A percentile compares a stretch with the other conserved stretches of the same genome.
Conservation (phyloP, 2,797 vertebrate species). For the Brachyrhaphis roseni region DNA sequence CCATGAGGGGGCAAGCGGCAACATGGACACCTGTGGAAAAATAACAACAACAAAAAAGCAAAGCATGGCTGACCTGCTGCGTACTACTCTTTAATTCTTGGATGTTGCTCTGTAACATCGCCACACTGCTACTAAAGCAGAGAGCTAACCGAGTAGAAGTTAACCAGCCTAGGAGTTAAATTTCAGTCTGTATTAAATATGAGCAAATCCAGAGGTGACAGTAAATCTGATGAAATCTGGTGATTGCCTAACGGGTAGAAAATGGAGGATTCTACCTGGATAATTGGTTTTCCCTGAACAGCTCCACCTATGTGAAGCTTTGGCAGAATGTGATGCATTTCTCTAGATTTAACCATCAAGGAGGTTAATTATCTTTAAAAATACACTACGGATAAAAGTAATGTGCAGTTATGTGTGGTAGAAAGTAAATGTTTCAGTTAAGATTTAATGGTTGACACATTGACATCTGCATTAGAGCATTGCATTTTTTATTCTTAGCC, state of each 20-base stretch:
- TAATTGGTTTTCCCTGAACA: background rate
- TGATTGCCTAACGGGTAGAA: background rate
- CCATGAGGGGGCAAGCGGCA: background rate
- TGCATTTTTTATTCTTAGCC: background rate
- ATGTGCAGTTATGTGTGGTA: conserved; percentile 1
- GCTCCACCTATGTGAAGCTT: background rate
- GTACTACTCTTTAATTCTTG: conserved; percentile 19
- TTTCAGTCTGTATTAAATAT: conserved; percentile 4
- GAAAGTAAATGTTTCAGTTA: background rate
- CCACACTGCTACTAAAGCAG: conserved; percentile 12
- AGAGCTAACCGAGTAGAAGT: conserved; percentile 17
- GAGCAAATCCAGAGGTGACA: conserved; percentile 4
- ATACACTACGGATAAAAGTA: background rate
- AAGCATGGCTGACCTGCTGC: conserved; percentile 27
- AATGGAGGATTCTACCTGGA: background rate
- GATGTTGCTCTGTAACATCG: conserved; percentile 15
- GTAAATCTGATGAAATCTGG: conserved; percentile 12
- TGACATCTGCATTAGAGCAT: background rate
- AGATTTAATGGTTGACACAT: background rate
- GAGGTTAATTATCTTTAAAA: conserved; percentile 10
- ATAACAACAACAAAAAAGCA: conserved; percentile 4
- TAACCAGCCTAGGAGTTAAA: conserved; percentile 4
- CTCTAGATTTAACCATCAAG: background rate
- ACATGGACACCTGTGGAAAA: conserved; percentile 13
- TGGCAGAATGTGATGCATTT: background rate